Evolutionary conservation across 2,797 vertebrate species (phyloP).

Genomic region (Adrianichthys oophorus): DNA sequence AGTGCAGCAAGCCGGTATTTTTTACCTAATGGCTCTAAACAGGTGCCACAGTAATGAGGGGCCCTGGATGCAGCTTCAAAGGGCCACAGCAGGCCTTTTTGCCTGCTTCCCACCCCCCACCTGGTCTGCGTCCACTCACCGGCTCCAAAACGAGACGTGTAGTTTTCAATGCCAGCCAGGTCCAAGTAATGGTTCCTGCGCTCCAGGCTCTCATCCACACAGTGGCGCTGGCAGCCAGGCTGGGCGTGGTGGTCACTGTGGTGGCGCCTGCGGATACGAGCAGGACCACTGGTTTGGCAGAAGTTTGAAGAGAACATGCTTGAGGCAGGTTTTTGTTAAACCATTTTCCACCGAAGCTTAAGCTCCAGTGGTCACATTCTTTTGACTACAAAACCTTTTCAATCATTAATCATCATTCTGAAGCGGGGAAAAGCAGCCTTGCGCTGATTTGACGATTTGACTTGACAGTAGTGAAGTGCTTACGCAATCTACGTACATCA

Average conservation of each 20-base stretch:
- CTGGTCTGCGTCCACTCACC: slow-evolving; percentile 76
- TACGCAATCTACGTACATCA: no score
- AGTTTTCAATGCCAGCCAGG: slow-evolving; percentile 98
- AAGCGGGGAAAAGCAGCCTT: no score
- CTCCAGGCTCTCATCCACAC: slow-evolving; percentile 98
- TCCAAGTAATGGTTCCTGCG: slow-evolving; percentile 99
- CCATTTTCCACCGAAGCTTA: no score
- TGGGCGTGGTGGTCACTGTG: slow-evolving; percentile 81
- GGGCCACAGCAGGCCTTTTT: slow-evolving; percentile 25
- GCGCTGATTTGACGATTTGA: no score
- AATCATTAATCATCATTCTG: no score
- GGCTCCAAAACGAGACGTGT: slow-evolving; percentile 94
- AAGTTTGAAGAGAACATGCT: slow-evolving; percentile 52
- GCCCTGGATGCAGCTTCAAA: slow-evolving; percentile 66
- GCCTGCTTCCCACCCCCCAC: slow-evolving; percentile 21
- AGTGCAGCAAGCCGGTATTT: slow-evolving; percentile 35
- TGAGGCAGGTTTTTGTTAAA: slow-evolving; percentile 38
- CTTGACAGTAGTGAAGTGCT: no score
- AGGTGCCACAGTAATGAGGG: slow-evolving; percentile 70
- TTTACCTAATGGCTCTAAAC: slow-evolving; percentile 62
- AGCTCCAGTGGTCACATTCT: no score
- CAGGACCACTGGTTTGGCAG: slow-evolving; percentile 65
- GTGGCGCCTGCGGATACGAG: slow-evolving; percentile 83
- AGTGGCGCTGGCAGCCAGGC: slow-evolving; percentile 88
- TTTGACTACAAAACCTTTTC: no score